Evolutionary conservation across 2,797 vertebrate genomes (phyloP).

Genomic region (Pangasius mekongensis): DNA sequence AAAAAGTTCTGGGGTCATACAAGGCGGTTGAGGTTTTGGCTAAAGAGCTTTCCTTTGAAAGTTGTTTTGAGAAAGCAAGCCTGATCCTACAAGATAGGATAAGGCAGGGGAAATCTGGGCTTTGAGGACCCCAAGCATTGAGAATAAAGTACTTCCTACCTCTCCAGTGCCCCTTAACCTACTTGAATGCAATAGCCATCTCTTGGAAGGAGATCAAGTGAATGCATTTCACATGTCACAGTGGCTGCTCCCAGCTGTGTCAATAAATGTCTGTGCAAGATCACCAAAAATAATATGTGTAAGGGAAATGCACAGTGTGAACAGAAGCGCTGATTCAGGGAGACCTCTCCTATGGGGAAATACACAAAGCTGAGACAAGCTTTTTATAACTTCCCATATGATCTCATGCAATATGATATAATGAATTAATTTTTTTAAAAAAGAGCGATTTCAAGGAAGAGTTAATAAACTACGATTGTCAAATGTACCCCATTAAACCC

Average conservation of each 20-base stretch:
- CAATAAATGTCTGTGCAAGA: constrained; percentile 40
- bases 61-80: constrained; percentile 53
- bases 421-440: background rate
- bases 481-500: background rate
- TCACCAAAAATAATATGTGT: background rate
- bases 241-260: constrained; percentile 54
- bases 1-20: constrained; percentile 53
- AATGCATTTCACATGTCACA: constrained; percentile 45
- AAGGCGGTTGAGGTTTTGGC: constrained; percentile 48
- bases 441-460: background rate
- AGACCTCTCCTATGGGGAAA: constrained; percentile 6
- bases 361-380: constrained; percentile 9
- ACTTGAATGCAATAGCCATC: constrained; percentile 40
- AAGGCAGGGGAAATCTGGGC: constrained; percentile 44
- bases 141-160: constrained; percentile 45
- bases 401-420: background rate
- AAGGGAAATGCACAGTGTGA: constrained; percentile 31
- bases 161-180: background rate
- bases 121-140: constrained; percentile 41
- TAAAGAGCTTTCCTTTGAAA: constrained; percentile 41
- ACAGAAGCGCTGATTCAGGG: constrained; percentile 29
- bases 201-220: constrained; percentile 45
- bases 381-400: constrained; percentile 1
- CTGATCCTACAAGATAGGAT: constrained; percentile 47
- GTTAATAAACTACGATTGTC: background rate